A percentile compares a stretch with the other conserved stretches of the same genome.
phyloP scores from a whole-genome alignment of 92 coral and sea anemone species.

The Parazoanthus atlanticus region DNA sequence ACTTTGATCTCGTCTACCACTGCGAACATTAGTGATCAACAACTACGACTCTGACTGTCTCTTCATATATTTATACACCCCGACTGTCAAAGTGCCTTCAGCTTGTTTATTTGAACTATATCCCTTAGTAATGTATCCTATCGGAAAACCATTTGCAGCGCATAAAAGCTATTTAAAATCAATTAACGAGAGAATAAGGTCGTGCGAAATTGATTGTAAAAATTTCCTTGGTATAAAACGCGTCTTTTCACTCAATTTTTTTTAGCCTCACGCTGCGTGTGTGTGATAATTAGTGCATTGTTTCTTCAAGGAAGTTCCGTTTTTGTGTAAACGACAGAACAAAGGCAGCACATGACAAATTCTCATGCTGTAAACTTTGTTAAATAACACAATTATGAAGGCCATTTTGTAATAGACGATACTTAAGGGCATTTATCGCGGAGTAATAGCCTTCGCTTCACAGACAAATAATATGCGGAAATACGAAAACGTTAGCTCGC shows the following conservation, averaged over 20 bases:
- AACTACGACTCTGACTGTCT: not conserved
- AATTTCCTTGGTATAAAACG: not conserved
- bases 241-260: slow-evolving; percentile 7
- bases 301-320: slow-evolving; percentile 22
- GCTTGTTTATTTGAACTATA: slow-evolving; percentile 26
- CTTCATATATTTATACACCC: not conserved
- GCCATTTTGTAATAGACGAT: slow-evolving; percentile 19
- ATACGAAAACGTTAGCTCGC: not conserved
- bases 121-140: slow-evolving; percentile 27
- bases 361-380: slow-evolving; percentile 38
- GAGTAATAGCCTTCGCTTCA: not conserved
- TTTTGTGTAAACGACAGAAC: slow-evolving; percentile 9
- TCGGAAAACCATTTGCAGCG: slow-evolving; percentile 30
- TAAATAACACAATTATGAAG: slow-evolving; percentile 27
- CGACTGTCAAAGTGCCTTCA: not conserved
- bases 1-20: not conserved
- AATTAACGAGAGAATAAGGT: slow-evolving; percentile 37
- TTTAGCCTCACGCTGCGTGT: slow-evolving; percentile 26
- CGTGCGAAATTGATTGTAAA: slow-evolving; percentile 35
- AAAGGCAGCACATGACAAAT: slow-evolving; percentile 25
- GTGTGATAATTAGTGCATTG: not conserved
- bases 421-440: not conserved
- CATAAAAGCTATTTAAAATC: slow-evolving; percentile 41
- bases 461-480: not conserved
- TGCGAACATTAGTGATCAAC: not conserved